Evolutionary conservation across 2,797 vertebrate species (phyloP).

Genomic region (Sternarchorhynchus goeldii): DNA sequence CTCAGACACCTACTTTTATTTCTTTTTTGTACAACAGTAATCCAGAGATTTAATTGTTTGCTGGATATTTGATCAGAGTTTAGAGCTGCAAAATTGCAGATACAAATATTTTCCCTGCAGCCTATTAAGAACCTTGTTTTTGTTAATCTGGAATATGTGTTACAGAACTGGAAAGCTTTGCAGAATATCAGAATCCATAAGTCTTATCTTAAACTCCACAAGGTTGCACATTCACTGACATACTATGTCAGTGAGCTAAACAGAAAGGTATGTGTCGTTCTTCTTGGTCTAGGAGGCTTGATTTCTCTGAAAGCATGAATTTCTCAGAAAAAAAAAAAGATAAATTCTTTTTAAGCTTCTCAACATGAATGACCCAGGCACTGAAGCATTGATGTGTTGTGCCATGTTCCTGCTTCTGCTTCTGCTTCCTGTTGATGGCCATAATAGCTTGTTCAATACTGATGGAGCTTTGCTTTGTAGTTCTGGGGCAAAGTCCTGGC

Average conservation of each 20-base stretch:
- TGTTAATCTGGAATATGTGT: background rate
- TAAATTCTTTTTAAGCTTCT: background rate
- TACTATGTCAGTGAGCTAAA: background rate
- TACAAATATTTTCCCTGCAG: background rate
- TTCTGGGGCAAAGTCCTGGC: background rate
- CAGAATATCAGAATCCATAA: background rate
- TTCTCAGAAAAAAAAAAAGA: background rate
- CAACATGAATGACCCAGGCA: background rate
- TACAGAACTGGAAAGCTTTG: constrained; percentile 10
- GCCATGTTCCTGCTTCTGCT: too few relatives aligned
- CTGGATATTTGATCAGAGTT: background rate
- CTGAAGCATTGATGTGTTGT: too few relatives aligned
- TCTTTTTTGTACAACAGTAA: background rate
- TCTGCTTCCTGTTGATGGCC: too few relatives aligned
- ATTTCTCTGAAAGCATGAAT: background rate
- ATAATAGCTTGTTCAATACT: too few relatives aligned
- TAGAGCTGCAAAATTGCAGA: constrained; percentile 2
- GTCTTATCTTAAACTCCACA: background rate
- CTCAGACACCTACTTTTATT: background rate
- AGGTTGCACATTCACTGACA: background rate
- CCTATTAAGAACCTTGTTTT: background rate
- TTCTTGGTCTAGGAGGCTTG: background rate
- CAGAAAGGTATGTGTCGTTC: too few relatives aligned
- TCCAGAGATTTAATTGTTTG: background rate
- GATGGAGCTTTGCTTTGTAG: too few relatives aligned